Evolutionary conservation across 2,888 invertebrate species (phyloP).

Genomic region (Scaptomyza reducta): DNA sequence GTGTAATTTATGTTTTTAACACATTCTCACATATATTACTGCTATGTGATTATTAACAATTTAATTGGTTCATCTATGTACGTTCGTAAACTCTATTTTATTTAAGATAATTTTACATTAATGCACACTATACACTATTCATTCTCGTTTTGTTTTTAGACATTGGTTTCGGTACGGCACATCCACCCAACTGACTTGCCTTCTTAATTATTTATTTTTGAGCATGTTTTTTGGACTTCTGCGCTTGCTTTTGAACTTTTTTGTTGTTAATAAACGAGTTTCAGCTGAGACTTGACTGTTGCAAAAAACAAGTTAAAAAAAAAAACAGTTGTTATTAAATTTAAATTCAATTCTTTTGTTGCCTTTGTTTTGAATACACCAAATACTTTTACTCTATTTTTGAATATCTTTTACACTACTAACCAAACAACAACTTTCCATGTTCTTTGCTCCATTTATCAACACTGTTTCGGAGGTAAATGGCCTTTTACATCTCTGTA

Average conservation of each 20-base stretch:
- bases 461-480: conserved; percentile 52
- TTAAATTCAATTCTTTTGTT: conserved; percentile 30
- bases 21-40: conserved; percentile 5
- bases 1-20: conserved; percentile 27
- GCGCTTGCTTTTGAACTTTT: conserved; percentile 55
- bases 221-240: conserved; percentile 71
- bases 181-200: conserved; percentile 14
- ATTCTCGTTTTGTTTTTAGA: conserved; percentile 47
- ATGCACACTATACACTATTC: conserved; percentile 36
- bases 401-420: conserved; percentile 4
- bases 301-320: neutral
- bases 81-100: conserved; percentile 17
- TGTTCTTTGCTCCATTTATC: conserved; percentile 33
- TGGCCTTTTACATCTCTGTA: conserved; percentile 29
- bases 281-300: conserved; percentile 41
- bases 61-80: conserved; percentile 19
- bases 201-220: conserved; percentile 38
- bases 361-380: conserved; percentile 40
- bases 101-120: conserved; percentile 26
- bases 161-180: conserved; percentile 58
- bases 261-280: conserved; percentile 51
- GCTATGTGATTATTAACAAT: conserved; percentile 43
- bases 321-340: conserved; percentile 9
- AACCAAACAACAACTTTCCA: conserved; percentile 20
- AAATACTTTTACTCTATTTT: conserved; percentile 1